phyloP scores from a whole-genome alignment of 2,888 invertebrate genomes.

The Drosophila colorata region DNA sequence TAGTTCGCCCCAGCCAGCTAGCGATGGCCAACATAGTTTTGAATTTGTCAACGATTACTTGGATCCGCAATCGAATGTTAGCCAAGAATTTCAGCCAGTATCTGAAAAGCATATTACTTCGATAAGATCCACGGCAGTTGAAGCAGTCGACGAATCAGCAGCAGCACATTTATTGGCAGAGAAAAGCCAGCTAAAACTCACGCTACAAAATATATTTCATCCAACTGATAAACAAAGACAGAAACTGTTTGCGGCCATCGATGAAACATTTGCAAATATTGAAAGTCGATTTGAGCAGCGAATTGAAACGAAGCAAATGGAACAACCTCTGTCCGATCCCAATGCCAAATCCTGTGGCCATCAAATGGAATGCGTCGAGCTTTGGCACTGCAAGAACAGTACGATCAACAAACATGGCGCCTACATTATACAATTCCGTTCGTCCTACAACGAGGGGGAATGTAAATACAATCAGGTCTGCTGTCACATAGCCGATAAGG shows the following conservation, averaged over 20 bases:
- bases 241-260: background rate
- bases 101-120: background rate
- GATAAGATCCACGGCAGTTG: too few relatives aligned
- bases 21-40: too few relatives aligned
- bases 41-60: too few relatives aligned
- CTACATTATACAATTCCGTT: background rate
- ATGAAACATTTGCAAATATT: constrained; percentile 3
- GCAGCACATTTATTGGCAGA: background rate
- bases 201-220: constrained; percentile 6
- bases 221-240: background rate
- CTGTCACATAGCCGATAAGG: constrained; percentile 23
- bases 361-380: constrained; percentile 24
- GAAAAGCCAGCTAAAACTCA: background rate
- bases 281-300: too few relatives aligned
- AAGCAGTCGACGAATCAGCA: too few relatives aligned
- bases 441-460: background rate
- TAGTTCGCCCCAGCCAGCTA: too few relatives aligned
- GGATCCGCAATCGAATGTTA: too few relatives aligned
- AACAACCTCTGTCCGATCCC: background rate
- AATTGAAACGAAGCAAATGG: background rate
- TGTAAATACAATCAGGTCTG: constrained; percentile 27
- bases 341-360: constrained; percentile 4
- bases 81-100: background rate
- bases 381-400: constrained; percentile 22
- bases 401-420: background rate